These are phyloP conservation scores for Protonemura montana DNA, from an alignment of 2,888 invertebrate species.

Conservation along the genomic window DNA sequence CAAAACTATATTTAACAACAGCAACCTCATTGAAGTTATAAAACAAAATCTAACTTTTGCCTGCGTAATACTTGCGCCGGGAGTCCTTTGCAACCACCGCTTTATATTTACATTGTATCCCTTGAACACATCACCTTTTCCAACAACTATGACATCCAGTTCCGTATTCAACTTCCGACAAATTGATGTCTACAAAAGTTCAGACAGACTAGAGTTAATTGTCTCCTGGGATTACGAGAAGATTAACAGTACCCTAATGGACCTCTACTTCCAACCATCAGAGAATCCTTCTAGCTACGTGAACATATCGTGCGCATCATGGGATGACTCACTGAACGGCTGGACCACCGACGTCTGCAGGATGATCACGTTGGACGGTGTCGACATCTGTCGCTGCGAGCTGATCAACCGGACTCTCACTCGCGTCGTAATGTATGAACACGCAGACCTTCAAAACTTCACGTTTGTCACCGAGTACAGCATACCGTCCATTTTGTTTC, in stretches of 20 bases:
- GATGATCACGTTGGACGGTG: neutral
- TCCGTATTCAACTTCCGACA: neutral
- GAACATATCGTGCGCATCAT: neutral
- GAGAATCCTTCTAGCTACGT: neutral
- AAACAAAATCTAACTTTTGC: no score
- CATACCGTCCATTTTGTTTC: neutral
- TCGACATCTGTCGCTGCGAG: no score
- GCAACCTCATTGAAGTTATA: no score
- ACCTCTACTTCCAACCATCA: neutral
- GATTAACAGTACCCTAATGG: neutral
- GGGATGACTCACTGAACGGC: neutral
- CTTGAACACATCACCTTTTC: neutral
- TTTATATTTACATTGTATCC: neutral
- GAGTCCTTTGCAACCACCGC: neutral
- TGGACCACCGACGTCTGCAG: neutral
- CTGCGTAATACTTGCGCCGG: neutral
- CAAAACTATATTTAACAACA: neutral
- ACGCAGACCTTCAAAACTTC: neutral
- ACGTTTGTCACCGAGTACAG: neutral
- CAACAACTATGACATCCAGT: neutral
- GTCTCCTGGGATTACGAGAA: neutral
- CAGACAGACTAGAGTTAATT: neutral
- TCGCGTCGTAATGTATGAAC: neutral
- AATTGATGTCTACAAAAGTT: neutral
- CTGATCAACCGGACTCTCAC: neutral